phyloP scores from a whole-genome alignment of 2,113 vertebrate species.

The Corvus hawaiiensis region DNA sequence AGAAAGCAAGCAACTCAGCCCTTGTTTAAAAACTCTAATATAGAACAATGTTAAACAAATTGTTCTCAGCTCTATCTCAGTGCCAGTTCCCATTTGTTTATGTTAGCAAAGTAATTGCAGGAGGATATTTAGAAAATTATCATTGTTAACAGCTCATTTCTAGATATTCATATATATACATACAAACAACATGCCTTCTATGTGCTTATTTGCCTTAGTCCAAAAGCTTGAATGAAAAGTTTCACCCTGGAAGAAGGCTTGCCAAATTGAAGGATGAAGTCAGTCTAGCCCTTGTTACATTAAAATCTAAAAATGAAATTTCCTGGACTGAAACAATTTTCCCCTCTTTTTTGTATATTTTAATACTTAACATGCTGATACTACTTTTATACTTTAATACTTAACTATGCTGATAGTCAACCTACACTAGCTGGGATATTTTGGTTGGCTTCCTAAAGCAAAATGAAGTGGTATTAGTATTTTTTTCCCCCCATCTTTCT shows the following conservation, averaged over 20 bases:
- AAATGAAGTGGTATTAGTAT: neutral
- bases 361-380: neutral
- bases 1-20: neutral
- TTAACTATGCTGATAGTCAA: conserved; percentile 17
- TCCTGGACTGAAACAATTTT: neutral
- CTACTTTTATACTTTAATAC: neutral
- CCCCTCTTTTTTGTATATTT: neutral
- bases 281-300: neutral
- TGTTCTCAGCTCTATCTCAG: neutral
- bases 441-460: conserved; percentile 32
- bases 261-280: conserved; percentile 17
- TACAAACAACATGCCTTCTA: neutral
- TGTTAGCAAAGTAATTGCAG: neutral
- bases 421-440: neutral
- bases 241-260: neutral
- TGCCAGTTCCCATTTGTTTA: neutral
- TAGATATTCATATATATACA: neutral
- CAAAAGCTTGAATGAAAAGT: neutral
- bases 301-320: conserved; percentile 26
- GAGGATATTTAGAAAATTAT: neutral
- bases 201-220: neutral
- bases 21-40: neutral
- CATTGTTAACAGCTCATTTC: neutral
- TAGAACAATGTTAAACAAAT: conserved; percentile 12
- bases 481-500: too few relatives aligned